phyloP scores from a whole-genome alignment of 2,888 invertebrate genomes.

The Sarcophaga variegata region DNA sequence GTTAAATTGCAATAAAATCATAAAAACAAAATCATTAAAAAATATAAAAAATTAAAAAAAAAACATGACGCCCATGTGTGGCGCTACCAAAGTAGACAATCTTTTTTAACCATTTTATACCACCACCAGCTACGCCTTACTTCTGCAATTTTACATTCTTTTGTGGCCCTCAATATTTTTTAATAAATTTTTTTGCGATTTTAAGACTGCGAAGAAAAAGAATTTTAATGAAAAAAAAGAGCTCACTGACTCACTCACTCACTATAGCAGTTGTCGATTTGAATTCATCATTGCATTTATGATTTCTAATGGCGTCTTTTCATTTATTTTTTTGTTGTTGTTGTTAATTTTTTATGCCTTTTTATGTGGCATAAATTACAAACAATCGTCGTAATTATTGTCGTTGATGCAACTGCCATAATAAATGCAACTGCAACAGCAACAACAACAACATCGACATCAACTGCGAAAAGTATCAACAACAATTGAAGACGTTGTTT shows the following conservation, averaged over 20 bases:
- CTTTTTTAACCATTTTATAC: too few relatives aligned
- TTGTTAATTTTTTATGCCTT: slow-evolving; percentile 12
- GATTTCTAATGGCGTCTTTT: slow-evolving; percentile 61
- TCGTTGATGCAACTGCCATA: slow-evolving; percentile 54
- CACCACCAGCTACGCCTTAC: too few relatives aligned
- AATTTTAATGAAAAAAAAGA: not conserved
- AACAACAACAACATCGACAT: not conserved
- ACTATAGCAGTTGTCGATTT: slow-evolving; percentile 39
- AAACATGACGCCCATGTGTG: slow-evolving; percentile 57
- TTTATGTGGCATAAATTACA: slow-evolving; percentile 63
- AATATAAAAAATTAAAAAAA: not conserved
- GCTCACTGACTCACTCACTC: not conserved
- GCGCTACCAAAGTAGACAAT: slow-evolving; percentile 54
- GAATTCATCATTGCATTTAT: slow-evolving; percentile 61
- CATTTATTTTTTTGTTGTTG: slow-evolving; percentile 16
- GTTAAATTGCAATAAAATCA: slow-evolving; percentile 26
- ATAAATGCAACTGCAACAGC: slow-evolving; percentile 17
- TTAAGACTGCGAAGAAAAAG: not conserved
- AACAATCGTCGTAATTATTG: slow-evolving; percentile 60
- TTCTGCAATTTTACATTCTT: too few relatives aligned
- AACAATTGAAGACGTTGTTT: not conserved
- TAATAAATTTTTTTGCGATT: too few relatives aligned
- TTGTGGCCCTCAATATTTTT: too few relatives aligned
- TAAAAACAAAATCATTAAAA: not conserved
- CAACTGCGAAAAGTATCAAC: not conserved